Conservation (phyloP, 2,888 invertebrate species). For the Torymus texanus region DNA sequence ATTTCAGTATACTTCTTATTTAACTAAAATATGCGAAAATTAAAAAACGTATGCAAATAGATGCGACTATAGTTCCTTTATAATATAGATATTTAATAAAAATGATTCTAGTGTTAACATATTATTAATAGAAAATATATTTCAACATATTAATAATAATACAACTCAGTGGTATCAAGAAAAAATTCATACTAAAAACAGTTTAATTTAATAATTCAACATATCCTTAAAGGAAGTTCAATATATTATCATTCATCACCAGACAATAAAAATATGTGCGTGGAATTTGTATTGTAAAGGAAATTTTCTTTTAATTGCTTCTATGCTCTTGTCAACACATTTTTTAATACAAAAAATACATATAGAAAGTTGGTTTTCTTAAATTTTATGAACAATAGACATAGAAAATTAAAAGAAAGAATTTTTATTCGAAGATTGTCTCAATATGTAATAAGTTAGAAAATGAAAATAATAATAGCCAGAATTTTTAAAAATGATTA, state of each 20-base stretch:
- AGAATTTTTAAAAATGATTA: no score
- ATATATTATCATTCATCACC: not conserved
- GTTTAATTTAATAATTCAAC: slow-evolving; percentile 21
- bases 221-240: not conserved
- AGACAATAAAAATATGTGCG: not conserved
- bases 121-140: slow-evolving; percentile 54
- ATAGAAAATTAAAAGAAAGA: no score
- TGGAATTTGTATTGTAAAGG: no score
- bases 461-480: no score
- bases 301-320: no score
- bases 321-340: no score
- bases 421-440: no score
- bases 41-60: slow-evolving; percentile 61
- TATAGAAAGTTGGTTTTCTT: no score
- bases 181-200: slow-evolving; percentile 22
- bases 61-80: slow-evolving; percentile 69
- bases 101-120: slow-evolving; percentile 64
- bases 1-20: not conserved
- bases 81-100: slow-evolving; percentile 65
- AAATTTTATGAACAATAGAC: no score
- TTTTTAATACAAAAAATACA: no score
- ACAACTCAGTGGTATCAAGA: slow-evolving; percentile 44
- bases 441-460: no score
- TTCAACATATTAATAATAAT: slow-evolving; percentile 30
- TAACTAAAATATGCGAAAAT: not conserved